A percentile compares a stretch with the other conserved stretches of the same genome.
These are phyloP conservation scores for Asobara japonica DNA, from an alignment of 1,140 invertebrate species.

Conservation along the genomic window DNA sequence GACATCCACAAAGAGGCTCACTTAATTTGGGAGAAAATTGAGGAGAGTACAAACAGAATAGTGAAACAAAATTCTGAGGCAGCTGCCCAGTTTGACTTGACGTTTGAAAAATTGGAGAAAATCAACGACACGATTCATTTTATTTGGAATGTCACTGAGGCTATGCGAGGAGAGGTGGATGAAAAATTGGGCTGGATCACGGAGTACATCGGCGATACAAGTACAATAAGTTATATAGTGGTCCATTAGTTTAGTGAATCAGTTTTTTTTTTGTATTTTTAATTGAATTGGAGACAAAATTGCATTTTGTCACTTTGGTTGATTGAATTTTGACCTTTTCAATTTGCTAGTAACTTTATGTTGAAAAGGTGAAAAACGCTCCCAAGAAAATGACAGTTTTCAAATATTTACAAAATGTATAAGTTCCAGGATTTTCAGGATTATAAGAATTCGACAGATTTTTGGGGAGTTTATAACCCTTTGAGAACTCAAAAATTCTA, in stretches of 20 bases:
- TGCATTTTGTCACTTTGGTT: too few relatives aligned
- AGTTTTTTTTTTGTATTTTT: background rate
- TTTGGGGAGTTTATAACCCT: too few relatives aligned
- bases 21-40: constrained; percentile 69
- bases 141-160: constrained; percentile 66
- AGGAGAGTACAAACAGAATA: constrained; percentile 64
- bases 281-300: background rate
- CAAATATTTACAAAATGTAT: too few relatives aligned
- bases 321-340: too few relatives aligned
- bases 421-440: too few relatives aligned
- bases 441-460: too few relatives aligned
- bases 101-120: constrained; percentile 70
- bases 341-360: too few relatives aligned
- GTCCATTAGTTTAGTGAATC: background rate
- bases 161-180: constrained; percentile 67
- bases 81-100: constrained; percentile 67
- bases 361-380: too few relatives aligned
- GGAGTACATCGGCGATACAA: constrained; percentile 67
- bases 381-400: too few relatives aligned
- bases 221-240: constrained; percentile 46
- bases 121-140: constrained; percentile 71
- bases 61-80: constrained; percentile 68
- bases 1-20: constrained; percentile 68
- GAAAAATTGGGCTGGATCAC: constrained; percentile 70
- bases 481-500: too few relatives aligned